Evolutionary conservation across 2,797 vertebrate species (phyloP), one percentile per base, ranked within the genome.

Genomic region (Calcarius lapponicus): DNA sequence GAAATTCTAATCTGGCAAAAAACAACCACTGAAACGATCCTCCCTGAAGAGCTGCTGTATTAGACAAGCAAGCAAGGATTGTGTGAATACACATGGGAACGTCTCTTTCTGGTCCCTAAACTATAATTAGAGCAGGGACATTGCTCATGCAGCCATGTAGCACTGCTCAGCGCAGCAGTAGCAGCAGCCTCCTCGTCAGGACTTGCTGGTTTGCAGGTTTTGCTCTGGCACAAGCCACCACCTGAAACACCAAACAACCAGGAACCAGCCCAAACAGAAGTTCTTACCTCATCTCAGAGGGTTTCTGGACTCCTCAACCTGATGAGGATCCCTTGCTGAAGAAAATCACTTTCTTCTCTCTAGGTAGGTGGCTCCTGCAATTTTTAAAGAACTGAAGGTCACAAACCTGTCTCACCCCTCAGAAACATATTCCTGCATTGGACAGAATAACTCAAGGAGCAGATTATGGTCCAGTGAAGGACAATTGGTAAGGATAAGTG

Each of bases 131-230:
- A 36, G 50, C 17, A 69, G 54, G 40, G 13, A 21, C 60, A 9
- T 14, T 9, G 28, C 25, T 81, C 50, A 16, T 1, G 1, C 4
- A 5, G 22, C 43, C 6, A 0, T 13, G 19, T 3, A 47, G 31
- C 26, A 5, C 26, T 47, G 34, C 57, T 76, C 36, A 47, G 8
- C 11, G 17, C 20, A 28, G 48, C 1, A 53, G 42, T 3, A 31
- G 32, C 38, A 82, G 26, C 74, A 82, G 2, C 45, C n/a, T 31
- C n/a, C 43, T 75, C 11, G 1, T 19, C 0, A 0, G 13, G 34
- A 34, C 54, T 62, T 47, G 13, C 29, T 78, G 65, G 56, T 42
- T 38, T 76, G 13, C 18, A 70, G 47, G 17, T 22, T 91, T 89
- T 91, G 7, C 13, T 45, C 18, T 26, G 47, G 16, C 65, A 61